Evolutionary conservation across 2,888 invertebrate genomes (phyloP), one percentile per base, ranked within the genome.

Genomic region (Catotricha subobsoleta): DNA sequence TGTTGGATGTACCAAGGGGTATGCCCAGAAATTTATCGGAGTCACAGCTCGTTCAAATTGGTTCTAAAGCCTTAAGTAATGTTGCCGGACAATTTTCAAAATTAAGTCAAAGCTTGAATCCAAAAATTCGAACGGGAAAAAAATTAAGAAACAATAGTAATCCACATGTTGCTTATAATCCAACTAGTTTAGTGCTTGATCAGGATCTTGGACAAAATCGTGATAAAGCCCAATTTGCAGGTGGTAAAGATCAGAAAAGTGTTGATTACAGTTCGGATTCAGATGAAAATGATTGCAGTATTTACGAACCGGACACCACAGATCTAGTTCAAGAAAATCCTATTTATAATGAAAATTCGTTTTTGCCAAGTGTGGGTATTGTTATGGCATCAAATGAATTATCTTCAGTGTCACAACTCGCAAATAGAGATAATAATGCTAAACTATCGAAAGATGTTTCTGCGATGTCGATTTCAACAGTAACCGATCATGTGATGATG

Each of bases 21-120:
- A 61, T 62, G 54, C 61, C 83, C 0, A 67, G 82, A 43, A 87
- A 87, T 55, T 77, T 86, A 10, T 84, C 86, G n/a, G 88, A 88
- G 62, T 81, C 82, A n/a, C 87, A 88, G 54, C 66, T 88, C 3
- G 69, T 80, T 9, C 80, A 81, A 23, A 67, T 87, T 35, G 86
- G 86, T 52, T 77, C 82, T 8, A 86, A 86, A 66, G 88, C 87
- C 37, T 64, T 88, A 43, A 81, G 73, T 46, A 88, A 87, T 56
- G 79, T 88, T 67, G 75, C 81, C 0, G 86, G 84, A 48, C 86
- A 87, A 55, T 82, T 90, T 60, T 83, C 81, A 44, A 86, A 83
- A 58, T 60, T 88, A 59, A 72, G 60, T 51, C 73, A 50, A 60
- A 72, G 44, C 56, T 67, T 48, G 54, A 67, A 54, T 60, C 57